Conservation (phyloP, 2,797 vertebrate genomes). For the Crenichthys baileyi region DNA sequence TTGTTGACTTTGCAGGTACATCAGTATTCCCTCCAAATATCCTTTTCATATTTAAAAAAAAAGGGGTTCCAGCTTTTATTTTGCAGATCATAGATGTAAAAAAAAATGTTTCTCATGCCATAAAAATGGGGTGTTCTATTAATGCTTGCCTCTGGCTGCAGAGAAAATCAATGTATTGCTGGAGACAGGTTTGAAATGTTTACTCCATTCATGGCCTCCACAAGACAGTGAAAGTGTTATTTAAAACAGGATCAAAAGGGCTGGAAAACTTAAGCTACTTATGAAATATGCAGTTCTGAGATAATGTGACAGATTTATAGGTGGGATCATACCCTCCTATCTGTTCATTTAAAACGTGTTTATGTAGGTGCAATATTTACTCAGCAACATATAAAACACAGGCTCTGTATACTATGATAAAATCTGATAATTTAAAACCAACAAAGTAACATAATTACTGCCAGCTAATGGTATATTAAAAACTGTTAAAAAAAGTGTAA, state of each 20-base stretch:
- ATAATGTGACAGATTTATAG: background rate
- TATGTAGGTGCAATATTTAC: background rate
- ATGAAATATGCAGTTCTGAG: slow-evolving; percentile 1
- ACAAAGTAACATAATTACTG: no score
- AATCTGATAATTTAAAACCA: background rate
- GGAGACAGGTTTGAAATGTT: slow-evolving; percentile 31
- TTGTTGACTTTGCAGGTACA: background rate
- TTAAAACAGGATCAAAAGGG: slow-evolving; percentile 16
- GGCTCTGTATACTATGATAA: background rate
- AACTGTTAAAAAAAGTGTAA: no score
- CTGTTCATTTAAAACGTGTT: background rate
- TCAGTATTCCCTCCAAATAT: slow-evolving; percentile 10
- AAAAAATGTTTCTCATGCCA: background rate
- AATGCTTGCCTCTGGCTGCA: slow-evolving; percentile 1
- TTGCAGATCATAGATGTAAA: background rate
- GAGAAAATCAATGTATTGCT: slow-evolving; percentile 19
- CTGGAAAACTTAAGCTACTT: slow-evolving; percentile 3
- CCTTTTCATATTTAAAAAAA: slow-evolving; percentile 2
- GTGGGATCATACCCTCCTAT: background rate
- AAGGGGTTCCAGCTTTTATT: slow-evolving; percentile 10
- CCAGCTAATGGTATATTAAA: no score
- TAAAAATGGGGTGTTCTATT: slow-evolving; percentile 2
- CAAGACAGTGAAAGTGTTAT: slow-evolving; percentile 1
- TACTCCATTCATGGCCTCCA: slow-evolving; percentile 1
- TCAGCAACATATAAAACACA: background rate